Evolutionary conservation across 2,113 vertebrate genomes (phyloP).

Genomic region (Eubucco bourcierii): DNA sequence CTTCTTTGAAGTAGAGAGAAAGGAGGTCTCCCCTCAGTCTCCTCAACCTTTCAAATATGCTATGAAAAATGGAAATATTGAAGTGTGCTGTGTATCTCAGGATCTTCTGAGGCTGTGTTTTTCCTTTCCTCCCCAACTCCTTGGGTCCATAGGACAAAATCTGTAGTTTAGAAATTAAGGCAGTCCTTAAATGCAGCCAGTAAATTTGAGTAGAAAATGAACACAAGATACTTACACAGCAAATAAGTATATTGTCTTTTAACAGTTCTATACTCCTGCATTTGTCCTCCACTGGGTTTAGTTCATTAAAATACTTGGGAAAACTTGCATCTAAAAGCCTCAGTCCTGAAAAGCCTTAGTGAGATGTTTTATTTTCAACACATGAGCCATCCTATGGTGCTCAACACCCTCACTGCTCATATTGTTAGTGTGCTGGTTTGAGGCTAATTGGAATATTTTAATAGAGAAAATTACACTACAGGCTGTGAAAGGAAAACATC

Average conservation of each 20-base stretch:
- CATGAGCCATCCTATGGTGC: accelerated
- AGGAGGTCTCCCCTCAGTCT: too few species aligned
- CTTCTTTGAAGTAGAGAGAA: too few species aligned
- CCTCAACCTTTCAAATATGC: not conserved
- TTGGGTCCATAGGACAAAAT: not conserved
- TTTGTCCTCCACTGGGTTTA: not conserved
- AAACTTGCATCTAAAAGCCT: not conserved
- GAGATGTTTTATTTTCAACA: not conserved
- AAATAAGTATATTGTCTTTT: not conserved
- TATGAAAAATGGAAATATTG: not conserved
- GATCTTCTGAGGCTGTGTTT: not conserved
- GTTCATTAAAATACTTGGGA: not conserved
- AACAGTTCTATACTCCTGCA: not conserved
- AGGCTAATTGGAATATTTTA: too few species aligned
- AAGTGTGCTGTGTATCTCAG: not conserved
- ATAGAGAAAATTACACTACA: too few species aligned
- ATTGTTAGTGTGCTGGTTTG: too few species aligned
- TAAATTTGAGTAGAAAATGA: not conserved
- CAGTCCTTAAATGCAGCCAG: not conserved
- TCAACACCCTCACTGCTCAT: not conserved
- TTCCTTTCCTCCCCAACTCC: not conserved
- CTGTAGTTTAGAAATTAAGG: not conserved
- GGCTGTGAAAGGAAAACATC: too few species aligned
- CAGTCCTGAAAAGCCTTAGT: not conserved
- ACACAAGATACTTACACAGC: not conserved